Conservation (phyloP, 2,888 invertebrate genomes). For the Drosophila leonis region DNA sequence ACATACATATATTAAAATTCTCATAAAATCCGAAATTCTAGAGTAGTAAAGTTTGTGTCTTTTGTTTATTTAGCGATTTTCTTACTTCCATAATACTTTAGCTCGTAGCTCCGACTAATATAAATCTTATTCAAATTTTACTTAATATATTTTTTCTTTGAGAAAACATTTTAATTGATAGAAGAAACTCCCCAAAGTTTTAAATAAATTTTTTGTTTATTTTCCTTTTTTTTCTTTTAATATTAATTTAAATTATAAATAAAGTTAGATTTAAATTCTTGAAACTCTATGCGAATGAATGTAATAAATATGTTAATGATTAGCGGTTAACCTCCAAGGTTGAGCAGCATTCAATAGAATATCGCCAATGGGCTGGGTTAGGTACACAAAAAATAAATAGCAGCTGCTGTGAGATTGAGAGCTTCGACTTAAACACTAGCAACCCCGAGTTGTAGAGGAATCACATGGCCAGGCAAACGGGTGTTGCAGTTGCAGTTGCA, state of each 20-base stretch:
- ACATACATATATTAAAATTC: no score
- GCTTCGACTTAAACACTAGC: constrained; percentile 77
- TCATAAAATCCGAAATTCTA: no score
- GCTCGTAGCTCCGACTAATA: no score
- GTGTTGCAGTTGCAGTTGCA: constrained; percentile 25
- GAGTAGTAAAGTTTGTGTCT: no score
- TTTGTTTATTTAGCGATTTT: no score
- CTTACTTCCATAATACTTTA: no score
- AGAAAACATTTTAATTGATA: no score
- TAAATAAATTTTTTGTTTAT: not conserved
- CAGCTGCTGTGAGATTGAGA: constrained; percentile 22
- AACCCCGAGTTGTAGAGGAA: constrained; percentile 83
- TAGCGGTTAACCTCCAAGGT: constrained; percentile 17
- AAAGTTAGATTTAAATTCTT: constrained; percentile 45
- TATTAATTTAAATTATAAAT: constrained; percentile 46
- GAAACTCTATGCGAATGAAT: constrained; percentile 31
- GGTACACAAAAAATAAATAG: constrained; percentile 45
- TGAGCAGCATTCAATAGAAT: constrained; percentile 15
- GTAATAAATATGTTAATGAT: constrained; percentile 64
- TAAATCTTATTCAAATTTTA: no score
- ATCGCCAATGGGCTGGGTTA: constrained; percentile 3
- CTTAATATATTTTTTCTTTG: no score
- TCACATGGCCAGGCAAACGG: constrained; percentile 71
- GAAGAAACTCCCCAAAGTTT: not conserved
- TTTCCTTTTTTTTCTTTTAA: constrained; percentile 24